Percentiles rank a stretch among this genome's conserved stretches.
Evolutionary conservation across 2,888 invertebrate genomes (phyloP).

Genomic region (Tenthredo scrophulariae): DNA sequence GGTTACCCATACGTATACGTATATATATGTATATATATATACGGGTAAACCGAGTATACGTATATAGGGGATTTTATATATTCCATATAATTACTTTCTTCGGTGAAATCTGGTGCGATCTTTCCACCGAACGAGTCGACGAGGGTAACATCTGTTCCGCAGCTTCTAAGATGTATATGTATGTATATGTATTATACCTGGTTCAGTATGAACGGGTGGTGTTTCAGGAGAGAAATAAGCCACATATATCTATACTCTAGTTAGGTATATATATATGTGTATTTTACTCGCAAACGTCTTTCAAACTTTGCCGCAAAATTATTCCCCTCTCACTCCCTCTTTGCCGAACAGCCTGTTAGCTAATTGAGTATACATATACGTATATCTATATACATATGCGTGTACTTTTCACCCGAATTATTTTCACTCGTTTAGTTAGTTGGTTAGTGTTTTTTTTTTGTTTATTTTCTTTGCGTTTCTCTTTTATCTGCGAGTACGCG

Average conservation of each 20-base stretch:
- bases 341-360: conserved; percentile 3
- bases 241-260: neutral
- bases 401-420: neutral
- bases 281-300: conserved; percentile 37
- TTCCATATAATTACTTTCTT: conserved; percentile 72
- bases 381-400: neutral
- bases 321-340: neutral
- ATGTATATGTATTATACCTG: conserved; percentile 51
- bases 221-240: conserved; percentile 52
- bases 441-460: neutral
- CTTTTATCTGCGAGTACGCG: neutral
- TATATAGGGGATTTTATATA: conserved; percentile 66
- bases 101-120: conserved; percentile 46
- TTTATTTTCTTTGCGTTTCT: neutral
- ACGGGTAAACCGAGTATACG: conserved; percentile 17
- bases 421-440: neutral
- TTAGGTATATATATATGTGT: conserved; percentile 49
- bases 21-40: neutral
- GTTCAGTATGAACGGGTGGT: conserved; percentile 53
- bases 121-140: conserved; percentile 20
- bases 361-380: neutral
- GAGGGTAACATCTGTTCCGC: conserved; percentile 68
- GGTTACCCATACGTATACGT: neutral
- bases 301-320: conserved; percentile 15
- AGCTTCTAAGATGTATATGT: conserved; percentile 65